phyloP scores from a whole-genome alignment of 2,888 invertebrate genomes.

The Celastrina argiolus region DNA sequence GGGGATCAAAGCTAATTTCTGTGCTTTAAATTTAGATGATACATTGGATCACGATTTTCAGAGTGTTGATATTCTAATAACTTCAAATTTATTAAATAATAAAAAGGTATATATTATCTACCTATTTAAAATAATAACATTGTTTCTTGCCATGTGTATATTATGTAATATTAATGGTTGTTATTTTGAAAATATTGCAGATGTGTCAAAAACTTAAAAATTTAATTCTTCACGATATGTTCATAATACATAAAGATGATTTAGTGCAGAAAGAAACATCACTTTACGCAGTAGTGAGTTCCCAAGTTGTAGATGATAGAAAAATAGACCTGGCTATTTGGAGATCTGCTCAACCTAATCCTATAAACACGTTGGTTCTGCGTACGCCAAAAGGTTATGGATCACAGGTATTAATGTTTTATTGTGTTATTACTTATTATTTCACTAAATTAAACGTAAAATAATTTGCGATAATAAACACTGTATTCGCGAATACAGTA shows the following conservation, averaged over 20 bases:
- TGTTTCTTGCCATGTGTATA: no score
- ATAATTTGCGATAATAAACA: no score
- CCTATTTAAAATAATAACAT: no score
- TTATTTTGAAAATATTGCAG: background rate
- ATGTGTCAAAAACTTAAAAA: background rate
- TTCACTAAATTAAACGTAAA: no score
- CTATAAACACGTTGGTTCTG: background rate
- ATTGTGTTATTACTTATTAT: no score
- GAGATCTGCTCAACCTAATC: background rate
- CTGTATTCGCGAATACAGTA: no score
- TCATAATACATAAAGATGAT: background rate
- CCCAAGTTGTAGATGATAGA: background rate
- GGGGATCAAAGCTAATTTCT: background rate
- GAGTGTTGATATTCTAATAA: background rate
- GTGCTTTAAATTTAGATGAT: background rate
- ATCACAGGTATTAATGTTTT: slow-evolving; percentile 40
- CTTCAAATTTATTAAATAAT: background rate
- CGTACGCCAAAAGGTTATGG: slow-evolving; percentile 76
- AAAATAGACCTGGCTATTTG: background rate
- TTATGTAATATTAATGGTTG: no score
- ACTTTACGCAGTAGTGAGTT: background rate
- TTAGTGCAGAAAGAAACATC: background rate
- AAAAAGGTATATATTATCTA: background rate
- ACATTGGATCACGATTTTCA: background rate
- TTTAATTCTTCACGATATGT: background rate